Conservation (phyloP, 2,888 invertebrate genomes). For the Apodemia hepburni region DNA sequence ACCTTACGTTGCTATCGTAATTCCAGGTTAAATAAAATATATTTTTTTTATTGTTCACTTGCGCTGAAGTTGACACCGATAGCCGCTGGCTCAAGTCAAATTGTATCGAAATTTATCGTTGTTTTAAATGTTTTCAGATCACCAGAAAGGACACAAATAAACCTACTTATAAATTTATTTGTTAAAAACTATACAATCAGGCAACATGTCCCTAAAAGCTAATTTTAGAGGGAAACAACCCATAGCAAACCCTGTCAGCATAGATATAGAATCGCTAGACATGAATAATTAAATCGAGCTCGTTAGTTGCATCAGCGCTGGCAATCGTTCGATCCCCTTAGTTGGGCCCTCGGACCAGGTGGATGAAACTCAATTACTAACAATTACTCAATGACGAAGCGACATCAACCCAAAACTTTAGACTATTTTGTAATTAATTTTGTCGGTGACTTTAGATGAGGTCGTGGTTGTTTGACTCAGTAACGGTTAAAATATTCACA, state of each 20-base stretch:
- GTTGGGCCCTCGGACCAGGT: conserved; percentile 46
- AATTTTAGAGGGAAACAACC: neutral
- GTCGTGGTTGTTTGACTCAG: conserved; percentile 41
- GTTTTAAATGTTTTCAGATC: no score
- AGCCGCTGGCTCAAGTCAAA: no score
- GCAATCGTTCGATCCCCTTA: conserved; percentile 19
- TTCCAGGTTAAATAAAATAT: no score
- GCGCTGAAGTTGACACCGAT: no score
- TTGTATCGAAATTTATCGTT: no score
- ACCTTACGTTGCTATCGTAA: no score
- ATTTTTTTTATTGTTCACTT: no score
- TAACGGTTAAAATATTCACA: conserved; percentile 21
- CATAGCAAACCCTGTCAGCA: conserved; percentile 8
- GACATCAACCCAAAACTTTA: conserved; percentile 62
- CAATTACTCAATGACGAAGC: conserved; percentile 64
- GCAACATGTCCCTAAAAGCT: neutral
- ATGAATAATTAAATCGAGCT: conserved; percentile 21
- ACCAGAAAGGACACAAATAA: no score
- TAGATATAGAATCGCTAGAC: conserved; percentile 20
- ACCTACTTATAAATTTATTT: neutral
- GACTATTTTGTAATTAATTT: conserved; percentile 73
- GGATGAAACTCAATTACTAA: conserved; percentile 69
- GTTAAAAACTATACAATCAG: neutral
- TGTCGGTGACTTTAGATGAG: conserved; percentile 53
- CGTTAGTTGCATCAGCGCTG: conserved; percentile 20